A percentile compares a stretch with the other conserved stretches of the same genome.
These are phyloP conservation scores for Leptonema lineaticorne DNA, from an alignment of 1,140 invertebrate genomes.

Conservation along the genomic window DNA sequence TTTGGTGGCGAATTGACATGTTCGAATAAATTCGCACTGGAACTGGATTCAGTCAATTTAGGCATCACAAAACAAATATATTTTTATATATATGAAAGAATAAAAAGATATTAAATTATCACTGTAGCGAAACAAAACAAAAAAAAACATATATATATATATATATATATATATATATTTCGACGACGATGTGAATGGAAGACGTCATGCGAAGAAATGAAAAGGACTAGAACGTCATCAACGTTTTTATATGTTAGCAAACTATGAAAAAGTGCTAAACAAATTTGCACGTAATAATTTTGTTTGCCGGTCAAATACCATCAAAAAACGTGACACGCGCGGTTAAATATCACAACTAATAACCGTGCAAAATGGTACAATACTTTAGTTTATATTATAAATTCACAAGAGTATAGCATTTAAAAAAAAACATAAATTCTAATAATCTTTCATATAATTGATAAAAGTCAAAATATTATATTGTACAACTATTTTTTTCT, in stretches of 20 bases:
- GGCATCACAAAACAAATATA: no score
- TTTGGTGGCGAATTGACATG: slow-evolving; percentile 13
- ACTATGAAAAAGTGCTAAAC: background rate
- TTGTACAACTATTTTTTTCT: no score
- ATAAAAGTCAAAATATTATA: no score
- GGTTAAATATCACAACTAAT: no score
- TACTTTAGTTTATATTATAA: no score
- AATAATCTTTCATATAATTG: no score
- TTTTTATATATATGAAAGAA: no score
- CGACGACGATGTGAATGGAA: background rate
- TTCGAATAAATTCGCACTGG: slow-evolving; percentile 37
- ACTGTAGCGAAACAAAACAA: background rate
- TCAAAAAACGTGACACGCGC: background rate
- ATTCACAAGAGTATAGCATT: no score
- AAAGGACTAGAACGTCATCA: background rate
- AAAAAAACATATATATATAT: background rate
- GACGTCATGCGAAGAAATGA: background rate
- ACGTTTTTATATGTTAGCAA: background rate
- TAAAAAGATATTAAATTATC: no score
- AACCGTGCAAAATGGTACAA: no score
- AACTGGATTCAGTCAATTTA: slow-evolving; percentile 20
- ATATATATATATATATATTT: background rate
- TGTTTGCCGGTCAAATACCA: background rate
- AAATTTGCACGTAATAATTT: slow-evolving; percentile 4
- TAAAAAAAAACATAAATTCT: no score